Conservation (phyloP, 2,113 vertebrate species). For the Zootoca vivipara region DNA sequence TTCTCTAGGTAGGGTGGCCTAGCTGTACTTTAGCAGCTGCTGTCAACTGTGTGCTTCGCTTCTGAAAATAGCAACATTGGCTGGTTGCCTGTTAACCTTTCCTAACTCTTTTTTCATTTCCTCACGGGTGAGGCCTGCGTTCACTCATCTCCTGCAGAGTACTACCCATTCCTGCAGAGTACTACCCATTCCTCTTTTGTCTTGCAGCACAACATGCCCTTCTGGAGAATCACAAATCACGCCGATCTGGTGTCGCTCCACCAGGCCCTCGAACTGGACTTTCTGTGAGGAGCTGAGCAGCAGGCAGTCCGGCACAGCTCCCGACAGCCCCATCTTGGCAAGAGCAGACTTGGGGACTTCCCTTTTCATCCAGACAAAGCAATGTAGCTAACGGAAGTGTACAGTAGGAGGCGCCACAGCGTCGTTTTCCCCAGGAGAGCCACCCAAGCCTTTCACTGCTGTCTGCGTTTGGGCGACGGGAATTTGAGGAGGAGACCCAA, state of each 20-base stretch:
- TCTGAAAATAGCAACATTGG: neutral
- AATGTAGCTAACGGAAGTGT: slow-evolving; percentile 64
- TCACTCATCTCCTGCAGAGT: neutral
- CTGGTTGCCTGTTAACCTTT: neutral
- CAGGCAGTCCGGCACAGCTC: slow-evolving; percentile 28
- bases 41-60: too few species aligned
- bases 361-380: slow-evolving; percentile 68
- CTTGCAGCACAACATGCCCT: slow-evolving; percentile 98
- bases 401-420: slow-evolving; percentile 32
- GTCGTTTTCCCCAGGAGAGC: slow-evolving; percentile 42
- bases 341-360: slow-evolving; percentile 49
- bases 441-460: slow-evolving; percentile 25
- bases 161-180: neutral
- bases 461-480: slow-evolving; percentile 51
- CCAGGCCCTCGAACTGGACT: slow-evolving; percentile 96
- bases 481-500: slow-evolving; percentile 5
- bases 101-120: neutral
- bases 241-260: slow-evolving; percentile 95
- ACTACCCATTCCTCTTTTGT: neutral
- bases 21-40: neutral
- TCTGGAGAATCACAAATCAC: slow-evolving; percentile 95
- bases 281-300: slow-evolving; percentile 80
- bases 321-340: slow-evolving; percentile 29
- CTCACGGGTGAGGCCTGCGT: neutral
- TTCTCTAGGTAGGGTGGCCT: neutral